Percentiles rank a stretch among this genome's conserved stretches.
phyloP scores from a whole-genome alignment of 2,888 invertebrate species.

The Drosophila rubida region DNA sequence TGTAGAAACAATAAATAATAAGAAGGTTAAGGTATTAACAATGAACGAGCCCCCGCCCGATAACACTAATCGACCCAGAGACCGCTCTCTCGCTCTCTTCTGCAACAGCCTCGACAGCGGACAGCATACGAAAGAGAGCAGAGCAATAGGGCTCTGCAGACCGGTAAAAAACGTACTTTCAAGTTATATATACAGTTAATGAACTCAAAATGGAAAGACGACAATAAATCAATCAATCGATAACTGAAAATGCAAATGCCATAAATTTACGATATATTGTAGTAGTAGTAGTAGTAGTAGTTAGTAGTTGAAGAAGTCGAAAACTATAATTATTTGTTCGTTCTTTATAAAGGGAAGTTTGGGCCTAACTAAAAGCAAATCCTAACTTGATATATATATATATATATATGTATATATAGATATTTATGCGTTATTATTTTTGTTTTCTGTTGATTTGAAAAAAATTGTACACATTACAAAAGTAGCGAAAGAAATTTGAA shows the following conservation, averaged over 20 bases:
- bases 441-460: conserved; percentile 27
- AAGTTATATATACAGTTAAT: conserved; percentile 31
- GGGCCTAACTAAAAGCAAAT: conserved; percentile 15
- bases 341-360: conserved; percentile 1
- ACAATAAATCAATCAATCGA: neutral
- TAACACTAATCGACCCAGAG: conserved; percentile 30
- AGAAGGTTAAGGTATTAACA: conserved; percentile 13
- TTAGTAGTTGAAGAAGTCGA: neutral
- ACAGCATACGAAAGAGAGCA: conserved; percentile 37
- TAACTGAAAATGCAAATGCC: conserved; percentile 6
- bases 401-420: conserved; percentile 15
- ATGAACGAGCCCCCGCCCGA: conserved; percentile 13
- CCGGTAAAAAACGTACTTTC: conserved; percentile 1
- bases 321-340: conserved; percentile 6
- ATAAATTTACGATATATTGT: conserved; percentile 3
- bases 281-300: neutral
- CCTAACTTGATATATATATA: conserved; percentile 22
- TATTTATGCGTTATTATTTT: conserved; percentile 10
- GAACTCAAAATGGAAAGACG: neutral
- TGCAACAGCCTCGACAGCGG: conserved; percentile 19
- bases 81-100: conserved; percentile 53
- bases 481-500: conserved; percentile 48
- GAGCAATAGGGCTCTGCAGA: conserved; percentile 18
- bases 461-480: conserved; percentile 55
- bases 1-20: conserved; percentile 13